Evolutionary conservation across 2,113 vertebrate genomes (phyloP).

Genomic region (Psophia crepitans): DNA sequence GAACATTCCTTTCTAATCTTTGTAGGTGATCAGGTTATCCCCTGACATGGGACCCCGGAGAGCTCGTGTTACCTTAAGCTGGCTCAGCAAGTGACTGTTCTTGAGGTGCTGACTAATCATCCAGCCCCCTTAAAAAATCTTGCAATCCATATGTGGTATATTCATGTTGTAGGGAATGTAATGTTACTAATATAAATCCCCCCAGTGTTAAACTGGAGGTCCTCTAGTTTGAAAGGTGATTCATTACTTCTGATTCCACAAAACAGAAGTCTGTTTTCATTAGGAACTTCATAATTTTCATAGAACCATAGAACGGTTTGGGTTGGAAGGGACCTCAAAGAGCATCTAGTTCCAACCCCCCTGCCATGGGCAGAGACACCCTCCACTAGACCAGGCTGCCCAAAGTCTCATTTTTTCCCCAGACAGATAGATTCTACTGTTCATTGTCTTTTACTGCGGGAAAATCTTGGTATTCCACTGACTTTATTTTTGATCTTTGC

Average conservation of each 20-base stretch:
- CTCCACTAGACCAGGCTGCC: too few relatives aligned
- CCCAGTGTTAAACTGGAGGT: background rate
- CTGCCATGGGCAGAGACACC: too few relatives aligned
- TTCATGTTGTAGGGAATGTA: background rate
- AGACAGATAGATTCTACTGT: background rate
- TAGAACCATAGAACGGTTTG: too few relatives aligned
- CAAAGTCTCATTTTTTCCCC: too few relatives aligned
- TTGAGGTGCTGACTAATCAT: background rate
- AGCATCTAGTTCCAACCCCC: too few relatives aligned
- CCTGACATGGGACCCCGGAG: background rate
- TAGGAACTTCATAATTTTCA: background rate
- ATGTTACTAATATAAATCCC: background rate
- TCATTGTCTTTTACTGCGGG: background rate
- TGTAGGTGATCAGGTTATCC: constrained; percentile 32
- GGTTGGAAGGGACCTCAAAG: too few relatives aligned
- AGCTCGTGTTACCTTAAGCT: background rate
- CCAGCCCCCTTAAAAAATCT: background rate
- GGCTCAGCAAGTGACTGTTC: constrained; percentile 27
- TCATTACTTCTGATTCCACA: background rate
- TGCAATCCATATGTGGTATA: background rate
- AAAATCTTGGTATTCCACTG: background rate
- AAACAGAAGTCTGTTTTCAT: background rate
- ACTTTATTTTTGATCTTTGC: background rate
- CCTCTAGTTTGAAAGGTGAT: background rate
- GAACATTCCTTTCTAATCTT: constrained; percentile 53